Evolutionary conservation across 2,113 vertebrate species (phyloP), one percentile per base, ranked within the genome.

Genomic region (Chlamydotis undulata): DNA sequence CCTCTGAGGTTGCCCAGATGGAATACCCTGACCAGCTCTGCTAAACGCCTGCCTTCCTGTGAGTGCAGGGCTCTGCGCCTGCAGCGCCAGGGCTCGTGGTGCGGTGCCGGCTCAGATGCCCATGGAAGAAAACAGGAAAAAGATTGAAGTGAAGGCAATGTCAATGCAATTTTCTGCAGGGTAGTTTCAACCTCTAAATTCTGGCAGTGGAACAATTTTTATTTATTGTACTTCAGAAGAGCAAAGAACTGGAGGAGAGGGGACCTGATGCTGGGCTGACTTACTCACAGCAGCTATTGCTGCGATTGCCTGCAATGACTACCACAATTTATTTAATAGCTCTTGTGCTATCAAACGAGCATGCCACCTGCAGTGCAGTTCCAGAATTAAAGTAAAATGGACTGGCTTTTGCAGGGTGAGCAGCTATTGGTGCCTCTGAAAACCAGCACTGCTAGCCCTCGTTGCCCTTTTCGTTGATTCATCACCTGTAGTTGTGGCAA

Each of bases 81-180:
- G 13, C 45, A 41, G 52, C 56, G 45, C 9, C n/a, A 53, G 35
- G 28, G 41, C 7, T 57, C 0, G 0, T 31, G 26, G 49, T 18
- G 14, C 61, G 60, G 12, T 82, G 47, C n/a, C 37, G 59, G 25
- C 29, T 67, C 41, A 71, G 25, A 24, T 79, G 3, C 14, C 17
- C 11, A 2, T 69, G 12, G 39, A 4, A 17, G 31, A 52, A 76
- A 47, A 28, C 10, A 28, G 26, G 33, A 29, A 60, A 47, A 80
- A 80, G 9, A 79, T 11, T 45, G 23, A 63, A 24, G 28, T 24
- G 60, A 93, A 78, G 15, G 55, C 63, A 76, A 0, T 56, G 76
- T 18, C 56, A 18, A 12, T 83, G 23, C 45, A 65, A 29, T 73
- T 83, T 91, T 75, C 47, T 92, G 19, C 49, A 69, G 26, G 13